Evolutionary conservation across 2,888 invertebrate genomes (phyloP), one percentile per base, ranked within the genome.

Genomic region (Calameuta pallipes): DNA sequence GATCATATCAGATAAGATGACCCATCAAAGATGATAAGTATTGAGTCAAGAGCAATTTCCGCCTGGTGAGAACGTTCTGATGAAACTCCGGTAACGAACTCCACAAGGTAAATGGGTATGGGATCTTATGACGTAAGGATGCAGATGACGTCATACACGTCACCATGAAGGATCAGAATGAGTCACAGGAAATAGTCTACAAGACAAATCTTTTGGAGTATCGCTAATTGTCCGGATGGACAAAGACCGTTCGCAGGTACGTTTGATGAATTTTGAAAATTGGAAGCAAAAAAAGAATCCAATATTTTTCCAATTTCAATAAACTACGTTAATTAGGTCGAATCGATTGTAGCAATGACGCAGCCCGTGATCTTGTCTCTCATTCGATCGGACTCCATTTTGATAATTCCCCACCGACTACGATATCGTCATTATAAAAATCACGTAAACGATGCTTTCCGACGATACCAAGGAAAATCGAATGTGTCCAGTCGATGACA

Each of bases 401-500:
- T 73, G 75, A 79, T 56, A 73, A 76, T 82, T 79, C 77, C 79
- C 12, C 68, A 76, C 70, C 33, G 41, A 87, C 86, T 85, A 87
- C 84, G 88, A 83, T 75, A 86, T 80, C 74, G 83, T 78, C 73
- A 84, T 81, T 68, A 87, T 79, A 6, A 85, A 76, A 76, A 87
- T 83, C 79, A 84, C 81, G 80, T 82, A 85, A 68, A 85, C 80
- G 23, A 82, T 79, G 69, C 78, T 76, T 30, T 80, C 78, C 76
- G 79, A 80, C 56, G 81, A 80, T 78, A 79, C 75, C 73, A 78
- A 75, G 76, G 81, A 80, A 73, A 83, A 76, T 79, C 81, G 76
- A 74, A 82, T 82, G 13, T 85, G 80, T 80, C 85, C 87, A 77
- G 84, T 87, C 75, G 89, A 90, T 15, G 90, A 90, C 88, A 89